Base-by-base conservation (phyloP, 2,113 vertebrate genomes). In the Petromus typicus region DNA sequence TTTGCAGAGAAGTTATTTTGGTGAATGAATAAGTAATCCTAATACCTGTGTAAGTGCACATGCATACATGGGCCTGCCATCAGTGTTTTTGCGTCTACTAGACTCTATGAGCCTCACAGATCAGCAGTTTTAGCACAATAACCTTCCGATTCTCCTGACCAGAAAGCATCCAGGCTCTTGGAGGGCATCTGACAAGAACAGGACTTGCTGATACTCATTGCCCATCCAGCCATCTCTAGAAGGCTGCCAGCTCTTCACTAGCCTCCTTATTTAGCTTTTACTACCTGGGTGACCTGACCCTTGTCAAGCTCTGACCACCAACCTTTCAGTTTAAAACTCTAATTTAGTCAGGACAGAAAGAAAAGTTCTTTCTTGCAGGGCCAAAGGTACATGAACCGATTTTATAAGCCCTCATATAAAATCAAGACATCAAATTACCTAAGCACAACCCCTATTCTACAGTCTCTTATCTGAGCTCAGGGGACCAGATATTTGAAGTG, bases 1-100 rank as follows among this genome's bases (percentile, higher is more conserved):
- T 90, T 69, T 93, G 32, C 79, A 51, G 18, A 51, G 37, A 34
- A 56, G 61, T 83, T 94, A n/a, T 63, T 78, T 87, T 89, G 56
- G 45, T 64, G 25, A 69, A 32, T 67, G 16, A 92, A 7, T 57
- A 93, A 88, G 32, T 88, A 84, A 69, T 81, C 45, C 37, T 81
- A 95, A 73, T 54, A 86, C 37, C 18, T n/a, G 51, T 94, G 17
- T 75, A 78, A 82, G 14, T 66, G 32, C 56, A 16, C 30, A 3
- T 43, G 30, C 23, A 3, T 40, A 3, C 18, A 20, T 27, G 59
- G 48, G 12, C 43, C 40, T 94, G 57, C 30, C 45, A 8, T 30
- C 8, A 13, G 1, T 40, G 30, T 71, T 78, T 34, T 48, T 20
- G 0, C 51, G 22, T 86, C 27, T 45, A 16, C 40, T 78, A 18